These are phyloP conservation scores for Meloidogyne hapla DNA, from an alignment of 1,140 invertebrate genomes.

Conservation along the genomic window DNA sequence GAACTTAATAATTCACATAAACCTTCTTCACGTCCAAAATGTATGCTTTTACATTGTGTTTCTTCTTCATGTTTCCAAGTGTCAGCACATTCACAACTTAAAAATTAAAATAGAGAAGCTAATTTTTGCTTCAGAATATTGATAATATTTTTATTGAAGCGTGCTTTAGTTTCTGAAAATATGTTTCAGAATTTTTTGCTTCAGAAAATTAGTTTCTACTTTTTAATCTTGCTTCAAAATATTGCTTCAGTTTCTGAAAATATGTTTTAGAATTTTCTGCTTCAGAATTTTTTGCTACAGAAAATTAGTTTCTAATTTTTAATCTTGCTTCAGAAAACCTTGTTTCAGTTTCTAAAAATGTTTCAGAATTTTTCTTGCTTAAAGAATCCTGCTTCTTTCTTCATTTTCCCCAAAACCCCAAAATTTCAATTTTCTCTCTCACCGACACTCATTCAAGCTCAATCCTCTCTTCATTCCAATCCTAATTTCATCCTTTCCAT, in stretches of 20 bases:
- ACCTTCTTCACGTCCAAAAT: constrained; percentile 39
- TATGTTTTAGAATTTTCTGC: not conserved
- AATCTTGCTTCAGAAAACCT: too few species aligned
- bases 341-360: too few species aligned
- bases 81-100: constrained; percentile 25
- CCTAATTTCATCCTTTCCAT: not conserved
- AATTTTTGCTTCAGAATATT: too few species aligned
- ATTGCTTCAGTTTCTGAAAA: not conserved
- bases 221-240: too few species aligned
- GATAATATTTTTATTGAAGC: too few species aligned
- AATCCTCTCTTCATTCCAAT: constrained; percentile 4
- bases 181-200: not conserved
- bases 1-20: constrained; percentile 51
- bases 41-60: constrained; percentile 47
- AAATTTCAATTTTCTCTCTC: not conserved
- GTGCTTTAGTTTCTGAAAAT: not conserved
- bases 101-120: not conserved
- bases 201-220: too few species aligned
- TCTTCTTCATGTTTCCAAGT: constrained; percentile 10
- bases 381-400: too few species aligned
- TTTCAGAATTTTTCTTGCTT: too few species aligned
- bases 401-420: too few species aligned
- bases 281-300: not conserved
- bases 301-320: too few species aligned
- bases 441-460: constrained; percentile 24